Conservation (phyloP, 2,797 vertebrate species). For the Psittacula echo region DNA sequence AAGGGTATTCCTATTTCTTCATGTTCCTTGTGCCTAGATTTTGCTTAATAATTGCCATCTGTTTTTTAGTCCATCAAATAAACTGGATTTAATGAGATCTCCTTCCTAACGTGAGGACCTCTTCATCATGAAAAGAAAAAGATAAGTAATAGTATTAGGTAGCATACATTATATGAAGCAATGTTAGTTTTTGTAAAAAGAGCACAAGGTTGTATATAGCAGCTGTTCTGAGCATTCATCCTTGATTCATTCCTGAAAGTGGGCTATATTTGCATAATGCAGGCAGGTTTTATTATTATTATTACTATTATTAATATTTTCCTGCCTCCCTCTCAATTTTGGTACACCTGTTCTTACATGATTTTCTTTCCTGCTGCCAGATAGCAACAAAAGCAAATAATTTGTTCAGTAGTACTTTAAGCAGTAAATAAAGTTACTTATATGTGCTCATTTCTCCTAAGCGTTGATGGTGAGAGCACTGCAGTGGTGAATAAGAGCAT, state of each 20-base stretch:
- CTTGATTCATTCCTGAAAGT: background rate
- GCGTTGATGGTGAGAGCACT: background rate
- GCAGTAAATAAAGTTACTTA: background rate
- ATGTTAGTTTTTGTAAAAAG: background rate
- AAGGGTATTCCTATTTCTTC: background rate
- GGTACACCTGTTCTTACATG: background rate
- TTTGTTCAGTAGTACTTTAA: background rate
- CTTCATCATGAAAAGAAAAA: background rate
- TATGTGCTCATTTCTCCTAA: background rate
- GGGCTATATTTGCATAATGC: background rate
- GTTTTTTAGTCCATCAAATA: background rate
- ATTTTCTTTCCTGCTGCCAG: background rate
- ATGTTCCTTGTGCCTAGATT: background rate
- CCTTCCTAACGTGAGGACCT: background rate
- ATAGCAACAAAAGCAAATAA: background rate
- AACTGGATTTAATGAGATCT: background rate
- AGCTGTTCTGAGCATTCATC: background rate
- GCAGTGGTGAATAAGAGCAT: background rate
- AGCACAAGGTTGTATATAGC: background rate
- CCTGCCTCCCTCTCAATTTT: background rate
- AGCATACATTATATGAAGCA: background rate
- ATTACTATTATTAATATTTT: background rate
- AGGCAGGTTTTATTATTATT: background rate
- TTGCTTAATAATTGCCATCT: background rate
- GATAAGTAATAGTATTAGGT: background rate